Evolutionary conservation across 2,797 vertebrate genomes (phyloP), one percentile per base, ranked within the genome.

Genomic region (Phaenicophaeus curvirostris): DNA sequence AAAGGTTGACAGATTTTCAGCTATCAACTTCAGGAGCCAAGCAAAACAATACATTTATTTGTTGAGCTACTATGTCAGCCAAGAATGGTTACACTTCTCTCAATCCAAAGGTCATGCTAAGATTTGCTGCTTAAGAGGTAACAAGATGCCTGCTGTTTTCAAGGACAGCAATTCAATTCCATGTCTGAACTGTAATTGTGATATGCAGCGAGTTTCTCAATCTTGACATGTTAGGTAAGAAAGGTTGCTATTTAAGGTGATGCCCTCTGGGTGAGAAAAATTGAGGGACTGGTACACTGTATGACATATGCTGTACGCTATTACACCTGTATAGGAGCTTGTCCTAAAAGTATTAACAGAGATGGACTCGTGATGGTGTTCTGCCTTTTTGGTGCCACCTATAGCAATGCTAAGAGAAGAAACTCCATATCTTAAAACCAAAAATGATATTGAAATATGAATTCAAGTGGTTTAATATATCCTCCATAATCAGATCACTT

Each of bases 151-250:
- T 94, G 90, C 93, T 97, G 93, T 96, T 97, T 97, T 96, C 96
- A 97, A 96, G 90, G 96, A 97, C 90, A 96, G 94, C 95, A 96
- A 96, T 96, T 94, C 95, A 95, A 87, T 97, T 97, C 94, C 18
- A 2, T 55, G 92, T 95, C 96, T 96, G 94, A 96, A 97, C 85
- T 97, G 90, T 97, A 96, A 96, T 94, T 88, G 85, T 93, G 92
- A 94, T 94, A 95, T 92, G 80, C 88, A 94, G 86, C 3, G 15
- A 93, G 90, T 95, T 95, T 97, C 96, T 96, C 94, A 92, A 55
- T 91, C 94, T 90, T 96, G 89, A 96, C 84, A 91, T 12, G 73
- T 83, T 62, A 85, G 71, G 76, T 86, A 97, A 97, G 90, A 69
- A 97, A 96, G 90, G 75, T 21, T 96, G 89, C 83, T 96, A 90